Evolutionary conservation across 2,888 invertebrate species (phyloP), one percentile per base, ranked within the genome.

Genomic region (Nomada ferruginata): DNA sequence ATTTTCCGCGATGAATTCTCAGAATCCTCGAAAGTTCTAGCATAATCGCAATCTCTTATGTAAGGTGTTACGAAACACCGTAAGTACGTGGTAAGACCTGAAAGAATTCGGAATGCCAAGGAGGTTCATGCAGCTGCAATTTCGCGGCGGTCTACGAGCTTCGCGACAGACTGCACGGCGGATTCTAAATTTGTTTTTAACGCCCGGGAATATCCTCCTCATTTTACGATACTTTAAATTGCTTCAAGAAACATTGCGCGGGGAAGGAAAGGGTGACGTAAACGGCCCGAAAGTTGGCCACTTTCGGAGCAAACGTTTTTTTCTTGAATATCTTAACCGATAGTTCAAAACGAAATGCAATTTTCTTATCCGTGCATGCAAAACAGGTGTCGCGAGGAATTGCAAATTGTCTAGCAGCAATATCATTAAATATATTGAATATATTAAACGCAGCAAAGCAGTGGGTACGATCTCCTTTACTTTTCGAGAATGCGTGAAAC

Each of bases 21-120:
- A 61, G 71, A 76, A 85, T 76, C 72, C 65, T 70, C 61, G 84
- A 77, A 84, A 68, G 74, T 61, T 47, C 76, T 59, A 57, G 52
- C 36, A 78, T 57, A 76, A 84, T 74, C 70, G 63, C 55, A 50
- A 57, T 61, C 64, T 26, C 44, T 81, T 81, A 52, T 15, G 13
- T 61, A 85, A 85, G 36, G 60, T 4, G 64, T 85, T 85, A 50
- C 55, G 70, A 82, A 85, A 85, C 69, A 23, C 53, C 73, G 60
- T 18, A 36, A 7, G 69, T 47, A 47, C 74, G 57, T 53, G 23
- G 47, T 10, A 69, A 78, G 61, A 23, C 66, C 59, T 23, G 47
- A 55, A 65, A 72, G 74, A 82, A 85, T 85, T 85, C 50, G 73
- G 76, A 85, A 85, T 79, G 78, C 68, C 60, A 52, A 44, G 66